Percentiles rank a stretch among this genome's conserved stretches.
Evolutionary conservation across 1,140 invertebrate species (phyloP).

Genomic region (Drosophila parabipectinata): DNA sequence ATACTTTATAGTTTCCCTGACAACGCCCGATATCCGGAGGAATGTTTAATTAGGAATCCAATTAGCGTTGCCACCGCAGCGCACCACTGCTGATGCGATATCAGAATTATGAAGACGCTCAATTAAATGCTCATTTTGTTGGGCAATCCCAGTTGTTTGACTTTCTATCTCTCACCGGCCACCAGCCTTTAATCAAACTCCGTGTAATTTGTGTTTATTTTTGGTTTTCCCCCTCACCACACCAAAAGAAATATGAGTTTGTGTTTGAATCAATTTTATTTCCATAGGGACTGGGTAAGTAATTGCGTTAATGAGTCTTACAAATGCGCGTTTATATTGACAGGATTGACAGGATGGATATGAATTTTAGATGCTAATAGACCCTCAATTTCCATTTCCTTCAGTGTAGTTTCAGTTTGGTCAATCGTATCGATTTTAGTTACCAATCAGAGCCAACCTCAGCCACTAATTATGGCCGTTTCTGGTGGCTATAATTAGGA

Average conservation of each 20-base stretch:
- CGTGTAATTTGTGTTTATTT: conserved; percentile 66
- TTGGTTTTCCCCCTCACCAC: conserved; percentile 24
- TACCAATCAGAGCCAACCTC: conserved; percentile 6
- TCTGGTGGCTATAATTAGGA: conserved; percentile 43
- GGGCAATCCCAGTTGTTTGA: conserved; percentile 3
- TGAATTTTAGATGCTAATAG: neutral
- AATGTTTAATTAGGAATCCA: conserved; percentile 66
- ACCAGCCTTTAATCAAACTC: conserved; percentile 39
- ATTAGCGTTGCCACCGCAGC: conserved; percentile 58
- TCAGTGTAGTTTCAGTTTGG: conserved; percentile 12
- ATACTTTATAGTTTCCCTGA: conserved; percentile 20
- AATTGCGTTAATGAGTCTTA: neutral
- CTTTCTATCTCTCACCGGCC: conserved; percentile 12
- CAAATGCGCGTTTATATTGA: neutral
- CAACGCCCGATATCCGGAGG: conserved; percentile 27
- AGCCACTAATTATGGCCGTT: conserved; percentile 58
- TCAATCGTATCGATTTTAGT: conserved; percentile 56
- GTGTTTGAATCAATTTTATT: neutral
- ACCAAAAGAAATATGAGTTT: neutral
- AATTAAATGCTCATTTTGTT: conserved; percentile 64
- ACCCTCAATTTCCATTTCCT: neutral
- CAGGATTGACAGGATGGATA: neutral
- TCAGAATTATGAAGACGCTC: conserved; percentile 50
- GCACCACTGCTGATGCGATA: conserved; percentile 27
- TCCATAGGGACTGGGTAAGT: neutral